phyloP scores from a whole-genome alignment of 2,888 invertebrate species.

The Dicycla oo region DNA sequence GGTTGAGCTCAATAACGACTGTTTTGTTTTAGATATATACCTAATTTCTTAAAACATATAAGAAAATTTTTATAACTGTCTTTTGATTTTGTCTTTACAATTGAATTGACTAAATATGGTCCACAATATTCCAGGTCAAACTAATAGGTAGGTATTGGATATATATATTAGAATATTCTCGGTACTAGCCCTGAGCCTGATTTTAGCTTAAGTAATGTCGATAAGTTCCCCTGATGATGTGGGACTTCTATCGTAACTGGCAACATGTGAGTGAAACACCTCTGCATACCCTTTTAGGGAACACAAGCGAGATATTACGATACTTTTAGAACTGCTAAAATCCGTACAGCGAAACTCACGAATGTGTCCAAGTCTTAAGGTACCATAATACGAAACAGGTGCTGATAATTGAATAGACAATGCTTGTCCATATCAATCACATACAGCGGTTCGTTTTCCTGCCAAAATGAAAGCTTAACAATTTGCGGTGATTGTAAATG shows the following conservation, averaged over 20 bases:
- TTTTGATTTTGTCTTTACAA: too few relatives aligned
- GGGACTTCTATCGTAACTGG: neutral
- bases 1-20: neutral
- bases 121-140: too few relatives aligned
- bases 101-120: too few relatives aligned
- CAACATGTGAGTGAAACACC: neutral
- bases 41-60: too few relatives aligned
- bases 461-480: slow-evolving; percentile 4
- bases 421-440: slow-evolving; percentile 36
- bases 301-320: neutral
- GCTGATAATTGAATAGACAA: slow-evolving; percentile 25
- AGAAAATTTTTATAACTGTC: too few relatives aligned
- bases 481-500: slow-evolving; percentile 5
- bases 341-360: too few relatives aligned
- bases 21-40: neutral
- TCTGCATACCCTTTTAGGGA: neutral
- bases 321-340: neutral
- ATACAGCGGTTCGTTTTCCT: slow-evolving; percentile 17
- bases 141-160: too few relatives aligned
- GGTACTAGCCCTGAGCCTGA: too few relatives aligned
- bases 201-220: too few relatives aligned
- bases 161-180: too few relatives aligned
- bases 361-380: slow-evolving; percentile 11
- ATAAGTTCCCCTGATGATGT: neutral
- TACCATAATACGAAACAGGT: slow-evolving; percentile 15